Percentiles rank a stretch among this genome's conserved stretches.
Evolutionary conservation across 2,113 vertebrate species (phyloP).

Genomic region (Gymnarchus niloticus): DNA sequence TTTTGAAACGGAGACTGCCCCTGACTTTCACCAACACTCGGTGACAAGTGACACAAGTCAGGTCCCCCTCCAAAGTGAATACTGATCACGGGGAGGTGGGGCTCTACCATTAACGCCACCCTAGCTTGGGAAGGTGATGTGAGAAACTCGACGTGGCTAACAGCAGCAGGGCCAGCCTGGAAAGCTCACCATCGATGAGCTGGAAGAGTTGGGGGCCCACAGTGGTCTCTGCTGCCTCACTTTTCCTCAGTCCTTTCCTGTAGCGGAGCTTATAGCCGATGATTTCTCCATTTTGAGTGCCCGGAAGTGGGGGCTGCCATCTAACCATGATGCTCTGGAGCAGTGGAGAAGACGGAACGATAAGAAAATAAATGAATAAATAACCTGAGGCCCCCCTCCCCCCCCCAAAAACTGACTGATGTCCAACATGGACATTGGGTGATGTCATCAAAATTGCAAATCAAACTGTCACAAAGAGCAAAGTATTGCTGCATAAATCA

Average conservation of each 20-base stretch:
- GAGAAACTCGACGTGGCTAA: too few species aligned
- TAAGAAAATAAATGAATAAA: not conserved
- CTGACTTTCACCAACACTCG: not conserved
- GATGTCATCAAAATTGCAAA: too few species aligned
- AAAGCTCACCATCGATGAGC: slow-evolving; percentile 76
- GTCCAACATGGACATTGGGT: not conserved
- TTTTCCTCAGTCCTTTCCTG: slow-evolving; percentile 83
- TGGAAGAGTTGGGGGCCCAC: slow-evolving; percentile 78
- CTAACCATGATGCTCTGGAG: slow-evolving; percentile 81
- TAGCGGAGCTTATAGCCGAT: slow-evolving; percentile 92
- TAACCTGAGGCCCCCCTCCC: not conserved
- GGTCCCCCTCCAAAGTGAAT: too few species aligned
- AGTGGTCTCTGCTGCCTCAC: slow-evolving; percentile 78
- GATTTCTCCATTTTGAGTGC: slow-evolving; percentile 84
- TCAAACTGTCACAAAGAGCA: not conserved
- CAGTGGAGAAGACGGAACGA: not conserved
- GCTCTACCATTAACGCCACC: too few species aligned
- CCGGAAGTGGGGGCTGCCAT: slow-evolving; percentile 83
- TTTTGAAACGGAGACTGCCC: not conserved
- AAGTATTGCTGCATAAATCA: not conserved
- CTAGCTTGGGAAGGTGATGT: not conserved
- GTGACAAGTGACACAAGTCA: too few species aligned
- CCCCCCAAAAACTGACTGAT: not conserved
- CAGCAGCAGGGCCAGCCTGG: not conserved
- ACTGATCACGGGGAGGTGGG: not conserved